These are phyloP conservation scores for Leucophenga montana DNA, from an alignment of 2,888 invertebrate genomes.

Conservation along the genomic window DNA sequence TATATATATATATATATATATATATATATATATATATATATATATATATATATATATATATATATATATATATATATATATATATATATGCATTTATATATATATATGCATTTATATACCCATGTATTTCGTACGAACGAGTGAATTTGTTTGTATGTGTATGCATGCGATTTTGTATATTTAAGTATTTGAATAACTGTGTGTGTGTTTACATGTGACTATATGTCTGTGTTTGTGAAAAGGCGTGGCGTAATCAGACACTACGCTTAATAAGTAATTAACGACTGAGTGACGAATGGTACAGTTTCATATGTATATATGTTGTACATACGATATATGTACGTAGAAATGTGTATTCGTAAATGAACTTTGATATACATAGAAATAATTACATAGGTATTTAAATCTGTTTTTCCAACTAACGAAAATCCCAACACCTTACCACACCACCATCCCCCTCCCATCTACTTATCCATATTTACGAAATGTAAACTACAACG, in stretches of 20 bases:
- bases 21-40: not conserved
- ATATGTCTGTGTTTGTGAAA: constrained; percentile 33
- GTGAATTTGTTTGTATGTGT: not conserved
- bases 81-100: not conserved
- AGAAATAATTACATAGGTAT: not conserved
- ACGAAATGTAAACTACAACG: constrained; percentile 31
- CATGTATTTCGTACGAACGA: too few relatives aligned
- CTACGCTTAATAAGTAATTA: constrained; percentile 30
- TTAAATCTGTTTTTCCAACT: not conserved
- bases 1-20: not conserved
- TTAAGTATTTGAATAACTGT: not conserved
- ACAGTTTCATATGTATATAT: constrained; percentile 14
- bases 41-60: not conserved
- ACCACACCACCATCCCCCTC: constrained; percentile 10
- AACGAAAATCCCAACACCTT: constrained; percentile 2
- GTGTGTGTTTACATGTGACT: not conserved
- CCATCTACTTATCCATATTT: constrained; percentile 16
- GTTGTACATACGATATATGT: not conserved
- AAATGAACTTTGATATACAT: constrained; percentile 6
- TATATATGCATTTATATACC: too few relatives aligned
- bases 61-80: not conserved
- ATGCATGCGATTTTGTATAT: not conserved
- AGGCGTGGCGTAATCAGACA: constrained; percentile 58
- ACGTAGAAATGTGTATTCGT: constrained; percentile 1
- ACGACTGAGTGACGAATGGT: constrained; percentile 10